Evolutionary conservation across 2,797 vertebrate genomes (phyloP).

Genomic region (Picus viridis): DNA sequence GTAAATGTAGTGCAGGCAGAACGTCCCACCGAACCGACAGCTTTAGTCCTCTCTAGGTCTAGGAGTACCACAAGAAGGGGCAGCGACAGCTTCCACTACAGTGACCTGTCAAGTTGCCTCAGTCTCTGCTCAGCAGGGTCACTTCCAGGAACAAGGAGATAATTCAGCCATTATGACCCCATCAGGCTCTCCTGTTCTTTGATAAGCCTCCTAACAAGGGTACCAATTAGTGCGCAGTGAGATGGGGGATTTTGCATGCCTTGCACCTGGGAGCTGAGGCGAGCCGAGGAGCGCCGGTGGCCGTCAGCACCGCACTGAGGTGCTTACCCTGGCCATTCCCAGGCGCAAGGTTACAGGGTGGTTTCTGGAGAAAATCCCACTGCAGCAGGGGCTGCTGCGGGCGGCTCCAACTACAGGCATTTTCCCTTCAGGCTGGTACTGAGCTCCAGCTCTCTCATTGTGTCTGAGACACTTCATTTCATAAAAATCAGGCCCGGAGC

Average conservation of each 20-base stretch:
- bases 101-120: slow-evolving; percentile 58
- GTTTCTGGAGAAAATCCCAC: neutral
- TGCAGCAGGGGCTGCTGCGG: neutral
- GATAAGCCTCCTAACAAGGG: slow-evolving; percentile 63
- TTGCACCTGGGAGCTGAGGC: slow-evolving; percentile 30
- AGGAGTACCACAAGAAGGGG: neutral
- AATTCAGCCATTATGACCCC: slow-evolving; percentile 69
- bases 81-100: slow-evolving; percentile 53
- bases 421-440: neutral
- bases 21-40: neutral
- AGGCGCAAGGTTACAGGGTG: neutral
- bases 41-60: slow-evolving; percentile 13
- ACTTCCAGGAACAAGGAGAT: slow-evolving; percentile 71
- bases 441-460: neutral
- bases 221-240: slow-evolving; percentile 63
- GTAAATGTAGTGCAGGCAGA: neutral
- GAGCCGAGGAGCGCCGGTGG: neutral
- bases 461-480: neutral
- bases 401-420: neutral
- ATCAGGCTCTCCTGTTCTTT: neutral
- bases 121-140: slow-evolving; percentile 55
- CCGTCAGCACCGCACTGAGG: rapidly evolving
- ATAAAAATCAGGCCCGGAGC: slow-evolving; percentile 21
- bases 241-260: slow-evolving; percentile 33
- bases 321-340: rapidly evolving